Conservation (phyloP, 2,113 vertebrate genomes). For the Lasiurus borealis region DNA sequence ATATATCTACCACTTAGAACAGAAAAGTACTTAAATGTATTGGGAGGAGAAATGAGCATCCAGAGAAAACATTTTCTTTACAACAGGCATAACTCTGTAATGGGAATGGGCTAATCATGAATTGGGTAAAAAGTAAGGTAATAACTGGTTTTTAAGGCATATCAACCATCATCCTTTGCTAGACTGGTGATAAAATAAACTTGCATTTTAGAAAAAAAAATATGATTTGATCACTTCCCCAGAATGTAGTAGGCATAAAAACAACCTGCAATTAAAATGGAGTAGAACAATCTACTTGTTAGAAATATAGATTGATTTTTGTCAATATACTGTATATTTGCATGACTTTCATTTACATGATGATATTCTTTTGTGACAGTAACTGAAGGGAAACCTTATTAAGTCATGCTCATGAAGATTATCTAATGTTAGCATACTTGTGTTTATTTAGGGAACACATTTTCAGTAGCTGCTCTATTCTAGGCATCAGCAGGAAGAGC, state of each 20-base stretch:
- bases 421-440: not conserved
- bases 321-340: not conserved
- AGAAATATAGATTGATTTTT: slow-evolving; percentile 17
- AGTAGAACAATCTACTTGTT: not conserved
- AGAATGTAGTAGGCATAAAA: slow-evolving; percentile 18
- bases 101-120: not conserved
- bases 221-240: not conserved
- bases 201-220: slow-evolving; percentile 14
- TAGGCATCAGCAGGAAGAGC: not conserved
- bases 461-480: not conserved
- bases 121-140: not conserved
- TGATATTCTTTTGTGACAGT: not conserved
- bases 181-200: not conserved
- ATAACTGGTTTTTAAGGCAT: not conserved
- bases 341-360: slow-evolving; percentile 5
- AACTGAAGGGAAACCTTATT: not conserved
- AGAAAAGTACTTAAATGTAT: not conserved
- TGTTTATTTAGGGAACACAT: not conserved
- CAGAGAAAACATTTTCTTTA: not conserved
- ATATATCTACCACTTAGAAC: not conserved
- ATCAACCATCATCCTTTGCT: not conserved
- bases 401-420: not conserved
- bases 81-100: not conserved
- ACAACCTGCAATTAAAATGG: not conserved
- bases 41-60: not conserved